Conservation (phyloP, 2,888 invertebrate genomes). For the Chironomus tentans region DNA sequence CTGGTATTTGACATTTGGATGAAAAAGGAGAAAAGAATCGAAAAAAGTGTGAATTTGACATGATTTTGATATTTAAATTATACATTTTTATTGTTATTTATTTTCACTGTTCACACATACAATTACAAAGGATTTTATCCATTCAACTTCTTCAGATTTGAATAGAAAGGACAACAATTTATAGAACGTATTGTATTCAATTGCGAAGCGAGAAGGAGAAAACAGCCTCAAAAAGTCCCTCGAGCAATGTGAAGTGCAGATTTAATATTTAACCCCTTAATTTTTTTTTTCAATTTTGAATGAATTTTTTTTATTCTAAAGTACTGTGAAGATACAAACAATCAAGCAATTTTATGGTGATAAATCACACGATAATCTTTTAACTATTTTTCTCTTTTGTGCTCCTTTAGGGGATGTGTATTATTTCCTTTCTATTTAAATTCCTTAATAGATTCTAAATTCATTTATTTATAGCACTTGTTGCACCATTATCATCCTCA, state of each 20-base stretch:
- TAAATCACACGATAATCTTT: slow-evolving; percentile 20
- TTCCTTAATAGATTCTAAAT: too few species aligned
- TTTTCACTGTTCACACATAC: not conserved
- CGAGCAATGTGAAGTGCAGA: not conserved
- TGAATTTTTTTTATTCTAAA: too few species aligned
- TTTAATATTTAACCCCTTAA: slow-evolving; percentile 26
- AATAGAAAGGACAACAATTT: not conserved
- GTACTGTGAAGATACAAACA: too few species aligned
- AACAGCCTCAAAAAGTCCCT: not conserved
- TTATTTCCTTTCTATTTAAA: not conserved
- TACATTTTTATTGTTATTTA: slow-evolving; percentile 16
- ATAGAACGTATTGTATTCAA: not conserved
- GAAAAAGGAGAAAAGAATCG: not conserved
- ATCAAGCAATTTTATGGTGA: not conserved
- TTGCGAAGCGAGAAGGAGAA: not conserved
- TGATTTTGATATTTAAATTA: slow-evolving; percentile 27
- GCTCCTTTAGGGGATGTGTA: not conserved
- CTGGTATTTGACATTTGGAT: slow-evolving; percentile 4
- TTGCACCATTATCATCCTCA: not conserved
- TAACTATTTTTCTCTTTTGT: not conserved
- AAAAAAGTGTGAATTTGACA: slow-evolving; percentile 27
- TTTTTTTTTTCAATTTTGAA: not conserved
- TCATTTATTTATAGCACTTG: not conserved
- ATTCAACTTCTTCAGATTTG: not conserved
- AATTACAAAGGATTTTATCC: not conserved